These are phyloP conservation scores for Cheilosia variabilis DNA, from an alignment of 2,888 invertebrate genomes.

Conservation along the genomic window DNA sequence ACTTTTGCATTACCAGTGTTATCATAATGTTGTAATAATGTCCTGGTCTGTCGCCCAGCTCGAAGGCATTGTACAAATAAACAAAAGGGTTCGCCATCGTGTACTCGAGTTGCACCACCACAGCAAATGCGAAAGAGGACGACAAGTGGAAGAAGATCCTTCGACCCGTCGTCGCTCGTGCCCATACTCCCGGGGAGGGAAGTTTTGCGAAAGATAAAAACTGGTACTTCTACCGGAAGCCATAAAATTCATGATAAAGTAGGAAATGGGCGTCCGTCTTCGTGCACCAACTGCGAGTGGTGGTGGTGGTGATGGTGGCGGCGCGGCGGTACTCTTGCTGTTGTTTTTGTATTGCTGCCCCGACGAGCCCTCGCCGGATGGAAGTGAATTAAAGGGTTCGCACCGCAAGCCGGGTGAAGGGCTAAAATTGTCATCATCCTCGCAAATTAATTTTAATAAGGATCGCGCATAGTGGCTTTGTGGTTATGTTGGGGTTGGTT, in stretches of 20 bases:
- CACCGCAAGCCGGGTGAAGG: constrained; percentile 61
- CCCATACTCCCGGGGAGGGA: neutral
- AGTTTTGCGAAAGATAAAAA: constrained; percentile 62
- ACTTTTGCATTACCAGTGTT: constrained; percentile 63
- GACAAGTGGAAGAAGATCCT: constrained; percentile 29
- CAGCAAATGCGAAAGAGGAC: constrained; percentile 30
- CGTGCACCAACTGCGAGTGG: constrained; percentile 11
- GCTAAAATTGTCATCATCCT: constrained; percentile 73
- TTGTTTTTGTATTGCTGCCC: neutral
- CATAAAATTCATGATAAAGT: constrained; percentile 66
- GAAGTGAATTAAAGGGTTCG: constrained; percentile 72
- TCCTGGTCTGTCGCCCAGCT: constrained; percentile 28
- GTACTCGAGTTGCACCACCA: constrained; percentile 43
- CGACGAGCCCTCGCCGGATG: constrained; percentile 59
- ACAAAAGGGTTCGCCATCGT: constrained; percentile 26
- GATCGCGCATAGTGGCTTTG: constrained; percentile 67
- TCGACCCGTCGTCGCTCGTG: neutral
- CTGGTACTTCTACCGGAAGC: constrained; percentile 65
- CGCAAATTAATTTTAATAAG: constrained; percentile 75
- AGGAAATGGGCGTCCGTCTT: constrained; percentile 17
- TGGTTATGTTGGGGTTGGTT: constrained; percentile 64
- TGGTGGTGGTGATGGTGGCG: neutral
- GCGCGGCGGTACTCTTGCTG: neutral
- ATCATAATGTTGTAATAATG: constrained; percentile 65
- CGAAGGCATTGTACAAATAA: constrained; percentile 41